Evolutionary conservation across 2,797 vertebrate species (phyloP).

Genomic region (Anabacerthia variegaticeps): DNA sequence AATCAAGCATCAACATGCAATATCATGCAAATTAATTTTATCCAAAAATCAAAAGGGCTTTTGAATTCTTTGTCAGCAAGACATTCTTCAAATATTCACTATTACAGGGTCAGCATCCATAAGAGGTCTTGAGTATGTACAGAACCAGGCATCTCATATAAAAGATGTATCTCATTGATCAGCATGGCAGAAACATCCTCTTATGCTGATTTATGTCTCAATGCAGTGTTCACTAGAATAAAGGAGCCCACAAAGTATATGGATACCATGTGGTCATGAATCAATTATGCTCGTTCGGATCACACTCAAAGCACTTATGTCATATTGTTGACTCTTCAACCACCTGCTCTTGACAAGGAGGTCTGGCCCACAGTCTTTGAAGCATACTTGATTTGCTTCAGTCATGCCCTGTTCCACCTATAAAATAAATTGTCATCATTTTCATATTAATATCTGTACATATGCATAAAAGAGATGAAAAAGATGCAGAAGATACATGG

Average conservation of each 20-base stretch:
- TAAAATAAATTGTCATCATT: constrained; percentile 26
- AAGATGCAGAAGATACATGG: neutral
- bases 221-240: neutral
- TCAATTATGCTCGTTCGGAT: constrained; percentile 29
- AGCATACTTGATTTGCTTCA: constrained; percentile 63
- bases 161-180: neutral
- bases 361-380: constrained; percentile 25
- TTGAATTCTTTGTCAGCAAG: neutral
- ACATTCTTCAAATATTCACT: neutral
- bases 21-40: neutral
- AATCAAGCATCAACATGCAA: neutral
- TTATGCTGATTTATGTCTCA: constrained; percentile 19
- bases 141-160: neutral
- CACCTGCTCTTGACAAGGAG: constrained; percentile 58
- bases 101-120: neutral
- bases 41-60: neutral
- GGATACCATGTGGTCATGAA: constrained; percentile 37
- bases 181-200: neutral
- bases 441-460: neutral
- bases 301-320: constrained; percentile 45
- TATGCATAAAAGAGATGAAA: neutral
- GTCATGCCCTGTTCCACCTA: constrained; percentile 23
- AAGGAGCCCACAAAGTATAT: neutral
- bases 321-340: constrained; percentile 56
- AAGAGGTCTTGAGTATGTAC: neutral